Conservation (phyloP, 1,140 invertebrate genomes). For the Lutraria rhynchaena region DNA sequence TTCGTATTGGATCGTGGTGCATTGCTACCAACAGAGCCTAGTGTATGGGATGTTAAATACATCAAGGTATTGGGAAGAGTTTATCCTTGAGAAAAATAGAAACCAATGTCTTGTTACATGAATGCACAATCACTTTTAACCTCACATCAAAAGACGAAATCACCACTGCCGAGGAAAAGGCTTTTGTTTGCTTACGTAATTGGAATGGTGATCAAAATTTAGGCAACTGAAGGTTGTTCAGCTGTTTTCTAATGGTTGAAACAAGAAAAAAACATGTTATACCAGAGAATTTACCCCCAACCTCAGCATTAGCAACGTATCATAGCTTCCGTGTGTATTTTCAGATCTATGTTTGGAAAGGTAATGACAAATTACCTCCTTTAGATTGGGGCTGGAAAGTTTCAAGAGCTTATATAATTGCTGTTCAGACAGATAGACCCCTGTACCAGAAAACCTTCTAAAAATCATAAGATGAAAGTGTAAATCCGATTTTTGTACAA, state of each 20-base stretch:
- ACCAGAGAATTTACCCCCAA: background rate
- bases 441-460: background rate
- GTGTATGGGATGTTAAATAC: no score
- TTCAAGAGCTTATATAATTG: background rate
- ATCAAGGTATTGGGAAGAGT: background rate
- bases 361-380: background rate
- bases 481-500: background rate
- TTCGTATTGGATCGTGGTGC: no score
- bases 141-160: background rate
- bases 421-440: background rate
- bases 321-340: background rate
- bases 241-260: background rate
- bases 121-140: background rate
- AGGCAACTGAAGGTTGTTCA: background rate
- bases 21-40: no score
- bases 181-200: background rate
- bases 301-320: background rate
- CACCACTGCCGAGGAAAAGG: background rate
- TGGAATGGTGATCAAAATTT: background rate
- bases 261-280: background rate
- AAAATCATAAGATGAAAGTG: background rate
- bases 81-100: background rate
- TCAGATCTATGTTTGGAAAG: background rate
- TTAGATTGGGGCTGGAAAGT: background rate
- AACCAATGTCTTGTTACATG: background rate